These are phyloP conservation scores for Spatulosminthurus flaviceps DNA, from an alignment of 2,888 invertebrate species.

Conservation along the genomic window DNA sequence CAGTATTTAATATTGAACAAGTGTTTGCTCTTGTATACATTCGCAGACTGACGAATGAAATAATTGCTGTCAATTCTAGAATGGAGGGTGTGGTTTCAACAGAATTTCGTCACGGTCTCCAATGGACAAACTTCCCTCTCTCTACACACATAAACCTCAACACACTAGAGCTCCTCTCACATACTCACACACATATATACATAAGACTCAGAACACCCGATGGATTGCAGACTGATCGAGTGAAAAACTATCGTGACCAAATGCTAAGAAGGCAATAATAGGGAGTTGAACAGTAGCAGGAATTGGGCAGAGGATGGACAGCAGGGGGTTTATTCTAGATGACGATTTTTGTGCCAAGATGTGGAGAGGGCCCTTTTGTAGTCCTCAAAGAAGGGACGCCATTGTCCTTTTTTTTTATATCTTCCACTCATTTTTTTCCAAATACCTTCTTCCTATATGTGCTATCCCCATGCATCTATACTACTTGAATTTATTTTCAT, in stretches of 20 bases:
- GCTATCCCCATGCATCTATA: no score
- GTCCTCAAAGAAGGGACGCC: conserved; percentile 40
- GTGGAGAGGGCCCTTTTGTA: conserved; percentile 44
- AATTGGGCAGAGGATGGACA: conserved; percentile 50
- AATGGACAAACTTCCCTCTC: neutral
- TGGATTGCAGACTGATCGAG: conserved; percentile 4
- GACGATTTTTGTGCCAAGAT: conserved; percentile 50
- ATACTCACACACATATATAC: no score
- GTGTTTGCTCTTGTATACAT: neutral
- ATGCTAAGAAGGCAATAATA: conserved; percentile 52
- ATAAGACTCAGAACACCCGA: conserved; percentile 23
- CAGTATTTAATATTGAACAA: neutral
- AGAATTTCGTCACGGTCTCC: conserved; percentile 29
- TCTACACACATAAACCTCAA: no score
- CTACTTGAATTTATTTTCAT: no score
- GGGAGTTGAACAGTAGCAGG: conserved; percentile 53
- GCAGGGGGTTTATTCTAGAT: conserved; percentile 49
- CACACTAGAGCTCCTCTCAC: no score
- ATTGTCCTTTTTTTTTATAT: conserved; percentile 29
- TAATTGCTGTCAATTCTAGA: conserved; percentile 48
- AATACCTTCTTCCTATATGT: no score
- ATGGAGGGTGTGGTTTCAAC: conserved; percentile 39
- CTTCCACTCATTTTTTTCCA: conserved; percentile 23
- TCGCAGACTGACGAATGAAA: conserved; percentile 48
- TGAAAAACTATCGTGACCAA: conserved; percentile 49